phyloP scores from a whole-genome alignment of 2,797 vertebrate species.

The Spinus pinus region DNA sequence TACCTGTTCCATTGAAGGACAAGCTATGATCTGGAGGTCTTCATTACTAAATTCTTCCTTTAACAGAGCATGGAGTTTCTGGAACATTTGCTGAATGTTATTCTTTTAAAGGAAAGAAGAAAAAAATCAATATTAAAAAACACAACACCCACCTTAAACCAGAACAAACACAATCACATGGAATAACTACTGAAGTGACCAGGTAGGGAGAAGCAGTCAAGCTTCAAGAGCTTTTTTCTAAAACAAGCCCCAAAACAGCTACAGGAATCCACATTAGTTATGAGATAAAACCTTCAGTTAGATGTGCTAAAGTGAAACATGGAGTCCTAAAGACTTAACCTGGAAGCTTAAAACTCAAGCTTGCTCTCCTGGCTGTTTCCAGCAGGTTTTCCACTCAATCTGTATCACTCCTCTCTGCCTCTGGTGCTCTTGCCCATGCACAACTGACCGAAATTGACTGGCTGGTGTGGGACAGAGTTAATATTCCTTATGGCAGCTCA shows the following conservation, averaged over 20 bases:
- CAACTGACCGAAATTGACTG: neutral
- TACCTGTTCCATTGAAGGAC: slow-evolving; percentile 90
- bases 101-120: slow-evolving; percentile 76
- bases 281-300: neutral
- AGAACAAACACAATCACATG: neutral
- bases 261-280: neutral
- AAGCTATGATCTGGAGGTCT: slow-evolving; percentile 94
- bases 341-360: neutral
- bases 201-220: neutral
- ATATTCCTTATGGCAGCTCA: neutral
- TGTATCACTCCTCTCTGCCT: neutral
- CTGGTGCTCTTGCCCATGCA: neutral
- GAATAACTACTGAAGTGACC: neutral
- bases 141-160: neutral
- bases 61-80: slow-evolving; percentile 88
- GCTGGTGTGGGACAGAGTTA: neutral
- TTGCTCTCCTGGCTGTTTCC: neutral
- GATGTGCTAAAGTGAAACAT: neutral
- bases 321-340: neutral
- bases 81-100: slow-evolving; percentile 96
- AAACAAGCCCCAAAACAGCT: neutral
- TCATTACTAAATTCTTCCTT: slow-evolving; percentile 94
- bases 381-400: neutral
- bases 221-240: neutral
- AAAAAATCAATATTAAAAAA: neutral